Conservation (phyloP, 2,113 vertebrate species). For the Siniperca knerii region DNA sequence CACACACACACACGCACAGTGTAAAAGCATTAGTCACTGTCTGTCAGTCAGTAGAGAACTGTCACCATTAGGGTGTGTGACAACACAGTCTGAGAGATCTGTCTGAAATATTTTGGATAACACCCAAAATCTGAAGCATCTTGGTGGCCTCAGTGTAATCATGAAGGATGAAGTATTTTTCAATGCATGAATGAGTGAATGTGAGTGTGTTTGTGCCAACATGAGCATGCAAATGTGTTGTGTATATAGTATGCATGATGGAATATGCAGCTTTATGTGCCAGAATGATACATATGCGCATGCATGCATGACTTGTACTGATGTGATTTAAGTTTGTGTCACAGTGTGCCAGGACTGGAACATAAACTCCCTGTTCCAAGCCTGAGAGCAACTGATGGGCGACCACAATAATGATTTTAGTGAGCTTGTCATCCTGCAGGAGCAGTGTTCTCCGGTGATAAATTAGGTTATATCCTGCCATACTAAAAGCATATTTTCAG, state of each 20-base stretch:
- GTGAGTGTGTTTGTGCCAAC: neutral
- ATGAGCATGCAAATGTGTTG: neutral
- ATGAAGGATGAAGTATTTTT: neutral
- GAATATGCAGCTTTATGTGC: neutral
- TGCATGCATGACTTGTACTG: neutral
- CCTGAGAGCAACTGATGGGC: constrained; percentile 29
- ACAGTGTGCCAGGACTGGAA: neutral
- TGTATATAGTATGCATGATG: neutral
- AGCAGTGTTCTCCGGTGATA: neutral
- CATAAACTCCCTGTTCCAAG: constrained; percentile 25
- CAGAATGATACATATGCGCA: neutral
- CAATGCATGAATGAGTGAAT: neutral
- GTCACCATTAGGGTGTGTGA: neutral
- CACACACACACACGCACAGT: neutral
- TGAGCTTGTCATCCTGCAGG: constrained; percentile 8
- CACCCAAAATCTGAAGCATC: neutral
- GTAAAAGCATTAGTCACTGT: neutral
- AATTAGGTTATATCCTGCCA: neutral
- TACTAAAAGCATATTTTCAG: neutral
- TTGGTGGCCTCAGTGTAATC: neutral
- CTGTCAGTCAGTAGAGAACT: constrained; percentile 3
- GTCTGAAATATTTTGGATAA: neutral
- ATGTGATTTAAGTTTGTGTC: constrained; percentile 31
- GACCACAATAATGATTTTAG: neutral
- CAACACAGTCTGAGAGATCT: neutral